Conservation (phyloP, 2,797 vertebrate species). For the Lagodon rhomboides region DNA sequence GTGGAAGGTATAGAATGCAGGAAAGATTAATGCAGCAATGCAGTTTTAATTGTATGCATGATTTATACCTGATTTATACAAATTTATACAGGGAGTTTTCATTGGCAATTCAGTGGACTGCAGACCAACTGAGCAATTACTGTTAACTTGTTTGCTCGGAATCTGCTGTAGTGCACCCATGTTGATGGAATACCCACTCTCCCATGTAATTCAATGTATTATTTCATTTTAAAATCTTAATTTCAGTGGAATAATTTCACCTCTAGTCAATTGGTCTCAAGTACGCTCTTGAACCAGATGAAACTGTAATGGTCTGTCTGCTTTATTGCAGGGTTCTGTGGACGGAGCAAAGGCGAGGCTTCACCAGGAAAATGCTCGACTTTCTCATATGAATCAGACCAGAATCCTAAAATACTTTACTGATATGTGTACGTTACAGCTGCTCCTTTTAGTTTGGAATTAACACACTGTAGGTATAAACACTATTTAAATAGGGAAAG, state of each 20-base stretch:
- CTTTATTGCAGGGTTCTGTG: background rate
- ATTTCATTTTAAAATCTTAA: constrained; percentile 8
- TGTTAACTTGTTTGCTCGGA: constrained; percentile 35
- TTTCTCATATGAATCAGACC: background rate
- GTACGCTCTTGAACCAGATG: background rate
- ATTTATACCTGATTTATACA: constrained; percentile 58
- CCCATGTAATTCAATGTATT: background rate
- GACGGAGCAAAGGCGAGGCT: background rate
- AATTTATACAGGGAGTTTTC: constrained; percentile 43
- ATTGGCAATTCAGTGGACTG: constrained; percentile 33
- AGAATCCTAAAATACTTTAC: no score
- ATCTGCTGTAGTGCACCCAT: constrained; percentile 4
- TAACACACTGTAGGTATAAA: no score
- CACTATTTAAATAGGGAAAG: no score
- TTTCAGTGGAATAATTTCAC: constrained; percentile 17
- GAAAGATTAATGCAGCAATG: constrained; percentile 44
- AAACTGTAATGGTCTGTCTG: background rate
- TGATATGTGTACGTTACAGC: no score
- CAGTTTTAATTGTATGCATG: constrained; percentile 55
- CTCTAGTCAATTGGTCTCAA: background rate
- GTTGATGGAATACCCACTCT: constrained; percentile 9
- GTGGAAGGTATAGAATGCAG: constrained; percentile 21
- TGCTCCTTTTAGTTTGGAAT: no score
- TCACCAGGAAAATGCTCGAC: background rate
- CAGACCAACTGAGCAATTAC: constrained; percentile 33